phyloP scores from a whole-genome alignment of 2,888 invertebrate genomes.

The Linnaemya vulpina region DNA sequence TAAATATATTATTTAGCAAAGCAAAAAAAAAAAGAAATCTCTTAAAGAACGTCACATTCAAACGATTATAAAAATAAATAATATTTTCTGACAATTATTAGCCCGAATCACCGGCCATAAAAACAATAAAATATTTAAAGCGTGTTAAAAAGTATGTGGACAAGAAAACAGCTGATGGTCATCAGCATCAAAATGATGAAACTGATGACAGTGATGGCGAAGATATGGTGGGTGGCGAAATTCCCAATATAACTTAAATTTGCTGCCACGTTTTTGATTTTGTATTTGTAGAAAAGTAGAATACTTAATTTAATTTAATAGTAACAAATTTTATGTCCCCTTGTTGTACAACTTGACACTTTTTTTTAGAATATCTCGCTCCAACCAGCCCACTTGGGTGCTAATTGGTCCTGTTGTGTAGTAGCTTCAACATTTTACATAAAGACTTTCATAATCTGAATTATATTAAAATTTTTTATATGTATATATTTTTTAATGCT shows the following conservation, averaged over 20 bases:
- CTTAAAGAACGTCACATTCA: neutral
- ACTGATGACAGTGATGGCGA: constrained; percentile 86
- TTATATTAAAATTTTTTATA: neutral
- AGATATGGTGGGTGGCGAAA: constrained; percentile 87
- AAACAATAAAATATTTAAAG: constrained; percentile 83
- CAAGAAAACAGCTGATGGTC: constrained; percentile 80
- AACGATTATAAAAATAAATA: constrained; percentile 22
- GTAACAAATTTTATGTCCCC: constrained; percentile 16
- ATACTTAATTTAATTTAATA: neutral
- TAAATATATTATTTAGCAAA: neutral
- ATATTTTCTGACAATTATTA: constrained; percentile 72
- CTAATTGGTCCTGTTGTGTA: no score
- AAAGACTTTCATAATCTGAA: neutral
- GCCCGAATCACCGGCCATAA: constrained; percentile 82
- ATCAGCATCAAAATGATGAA: constrained; percentile 76
- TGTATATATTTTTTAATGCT: constrained; percentile 57
- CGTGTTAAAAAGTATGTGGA: constrained; percentile 83
- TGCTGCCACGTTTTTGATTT: constrained; percentile 23
- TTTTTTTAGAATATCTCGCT: no score
- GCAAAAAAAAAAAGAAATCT: neutral
- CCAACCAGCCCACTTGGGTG: no score
- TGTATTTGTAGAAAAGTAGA: constrained; percentile 33
- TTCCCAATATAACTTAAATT: constrained; percentile 27
- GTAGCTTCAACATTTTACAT: neutral
- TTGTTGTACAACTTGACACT: constrained; percentile 7